These are phyloP conservation scores for Platichthys flesus DNA, from an alignment of 2,113 vertebrate species.

Conservation along the genomic window DNA sequence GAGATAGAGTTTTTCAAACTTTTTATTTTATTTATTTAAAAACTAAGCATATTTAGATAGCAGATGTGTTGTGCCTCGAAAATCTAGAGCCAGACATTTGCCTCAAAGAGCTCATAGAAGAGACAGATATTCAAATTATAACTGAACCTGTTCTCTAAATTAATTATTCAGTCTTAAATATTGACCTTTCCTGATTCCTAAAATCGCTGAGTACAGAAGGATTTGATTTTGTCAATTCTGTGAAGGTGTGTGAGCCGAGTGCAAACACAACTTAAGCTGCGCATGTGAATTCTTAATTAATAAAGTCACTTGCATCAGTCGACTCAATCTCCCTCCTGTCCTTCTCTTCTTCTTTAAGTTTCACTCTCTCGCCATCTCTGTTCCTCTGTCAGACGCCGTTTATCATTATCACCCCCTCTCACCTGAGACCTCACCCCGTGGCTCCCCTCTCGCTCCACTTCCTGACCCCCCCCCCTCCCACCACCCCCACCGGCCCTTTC, in stretches of 20 bases:
- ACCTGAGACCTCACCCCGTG: constrained; percentile 81
- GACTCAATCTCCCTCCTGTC: background rate
- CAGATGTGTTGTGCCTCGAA: too few species aligned
- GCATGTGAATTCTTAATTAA: background rate
- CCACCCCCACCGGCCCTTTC: constrained; percentile 56
- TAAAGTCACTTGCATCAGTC: background rate
- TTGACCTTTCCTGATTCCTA: too few species aligned
- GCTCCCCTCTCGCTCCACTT: constrained; percentile 62
- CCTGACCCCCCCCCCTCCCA: constrained; percentile 62
- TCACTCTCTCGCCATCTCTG: background rate
- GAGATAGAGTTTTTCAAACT: too few species aligned
- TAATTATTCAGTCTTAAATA: too few species aligned
- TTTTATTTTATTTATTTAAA: too few species aligned
- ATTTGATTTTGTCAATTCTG: too few species aligned
- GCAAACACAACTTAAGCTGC: background rate
- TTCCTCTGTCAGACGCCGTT: constrained; percentile 51
- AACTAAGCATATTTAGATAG: too few species aligned
- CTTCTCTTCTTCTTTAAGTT: background rate
- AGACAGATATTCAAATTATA: too few species aligned
- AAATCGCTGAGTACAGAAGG: too few species aligned
- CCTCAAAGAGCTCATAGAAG: too few species aligned
- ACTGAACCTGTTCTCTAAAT: too few species aligned
- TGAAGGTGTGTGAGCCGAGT: background rate
- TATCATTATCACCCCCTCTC: constrained; percentile 76
- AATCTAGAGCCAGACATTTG: too few species aligned